phyloP scores from a whole-genome alignment of 2,888 invertebrate genomes.

The Platynereis dumerilii region DNA sequence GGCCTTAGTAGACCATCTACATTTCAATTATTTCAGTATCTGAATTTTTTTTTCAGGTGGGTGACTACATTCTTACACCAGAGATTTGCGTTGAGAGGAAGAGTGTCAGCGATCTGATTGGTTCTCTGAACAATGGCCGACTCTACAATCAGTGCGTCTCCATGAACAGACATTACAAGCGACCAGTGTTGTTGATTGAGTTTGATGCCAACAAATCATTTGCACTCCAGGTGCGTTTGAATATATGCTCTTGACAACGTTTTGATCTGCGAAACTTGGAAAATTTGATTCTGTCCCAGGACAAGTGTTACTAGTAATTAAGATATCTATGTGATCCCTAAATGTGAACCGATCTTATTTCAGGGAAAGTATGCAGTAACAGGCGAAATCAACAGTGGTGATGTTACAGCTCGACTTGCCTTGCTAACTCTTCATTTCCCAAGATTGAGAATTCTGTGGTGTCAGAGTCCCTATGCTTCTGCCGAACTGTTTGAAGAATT shows the following conservation, averaged over 20 bases:
- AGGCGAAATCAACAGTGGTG: slow-evolving; percentile 75
- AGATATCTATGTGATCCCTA: too few species aligned
- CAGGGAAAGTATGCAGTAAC: slow-evolving; percentile 80
- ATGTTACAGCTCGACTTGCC: slow-evolving; percentile 85
- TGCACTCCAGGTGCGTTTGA: slow-evolving; percentile 75
- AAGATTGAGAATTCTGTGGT: slow-evolving; percentile 91
- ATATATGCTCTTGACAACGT: too few species aligned
- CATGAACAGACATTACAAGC: slow-evolving; percentile 75
- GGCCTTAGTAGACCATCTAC: not conserved
- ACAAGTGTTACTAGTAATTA: too few species aligned
- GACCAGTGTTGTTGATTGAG: slow-evolving; percentile 87
- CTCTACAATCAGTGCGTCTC: slow-evolving; percentile 93
- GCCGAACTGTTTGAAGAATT: slow-evolving; percentile 95
- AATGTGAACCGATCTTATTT: slow-evolving; percentile 33
- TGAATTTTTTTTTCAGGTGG: slow-evolving; percentile 73
- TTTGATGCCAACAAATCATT: slow-evolving; percentile 93
- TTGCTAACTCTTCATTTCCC: slow-evolving; percentile 96
- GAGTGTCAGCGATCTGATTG: slow-evolving; percentile 92
- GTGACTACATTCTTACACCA: slow-evolving; percentile 96
- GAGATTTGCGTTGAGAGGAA: slow-evolving; percentile 97
- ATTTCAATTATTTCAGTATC: not conserved
- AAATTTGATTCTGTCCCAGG: too few species aligned
- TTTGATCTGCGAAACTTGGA: too few species aligned
- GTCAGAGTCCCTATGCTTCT: slow-evolving; percentile 93
- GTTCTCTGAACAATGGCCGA: slow-evolving; percentile 92